A percentile compares a stretch with the other conserved stretches of the same genome.
Evolutionary conservation across 2,888 invertebrate species (phyloP).

Genomic region (Lepidochrysops patricia): DNA sequence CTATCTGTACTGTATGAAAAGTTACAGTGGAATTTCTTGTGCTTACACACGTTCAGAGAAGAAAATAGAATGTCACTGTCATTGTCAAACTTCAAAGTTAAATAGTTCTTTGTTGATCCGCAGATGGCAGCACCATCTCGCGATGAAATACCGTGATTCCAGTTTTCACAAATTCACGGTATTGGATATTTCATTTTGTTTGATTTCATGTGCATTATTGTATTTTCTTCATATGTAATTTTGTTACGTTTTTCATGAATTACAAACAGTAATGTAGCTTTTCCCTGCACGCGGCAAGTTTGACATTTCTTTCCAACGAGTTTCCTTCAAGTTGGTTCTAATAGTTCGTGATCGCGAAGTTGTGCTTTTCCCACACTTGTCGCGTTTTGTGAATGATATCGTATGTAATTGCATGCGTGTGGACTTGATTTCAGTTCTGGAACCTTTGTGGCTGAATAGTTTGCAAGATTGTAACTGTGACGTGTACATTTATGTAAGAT

Average conservation of each 20-base stretch:
- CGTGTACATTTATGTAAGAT: slow-evolving; percentile 28
- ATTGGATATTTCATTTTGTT: too few relatives aligned
- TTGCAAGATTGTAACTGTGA: slow-evolving; percentile 13
- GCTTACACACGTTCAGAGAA: not conserved
- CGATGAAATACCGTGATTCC: too few relatives aligned
- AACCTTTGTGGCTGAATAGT: not conserved
- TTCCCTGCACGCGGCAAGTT: not conserved
- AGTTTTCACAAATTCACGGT: too few relatives aligned
- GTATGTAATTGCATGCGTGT: slow-evolving; percentile 33
- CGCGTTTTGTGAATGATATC: slow-evolving; percentile 25
- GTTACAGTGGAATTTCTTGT: too few relatives aligned
- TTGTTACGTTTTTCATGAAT: not conserved
- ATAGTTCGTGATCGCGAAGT: not conserved
- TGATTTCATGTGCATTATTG: too few relatives aligned
- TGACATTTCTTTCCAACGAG: not conserved
- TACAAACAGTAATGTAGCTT: not conserved
- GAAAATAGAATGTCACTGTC: not conserved
- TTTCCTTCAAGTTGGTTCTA: not conserved
- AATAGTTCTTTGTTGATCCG: slow-evolving; percentile 8
- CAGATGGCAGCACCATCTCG: slow-evolving; percentile 1
- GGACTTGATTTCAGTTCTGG: slow-evolving; percentile 17
- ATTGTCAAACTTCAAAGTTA: not conserved
- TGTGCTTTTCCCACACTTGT: not conserved
- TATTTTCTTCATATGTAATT: too few relatives aligned
- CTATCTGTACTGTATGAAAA: not conserved